Base-by-base conservation (phyloP, 2,888 invertebrate genomes). In the Furcula furcula region DNA sequence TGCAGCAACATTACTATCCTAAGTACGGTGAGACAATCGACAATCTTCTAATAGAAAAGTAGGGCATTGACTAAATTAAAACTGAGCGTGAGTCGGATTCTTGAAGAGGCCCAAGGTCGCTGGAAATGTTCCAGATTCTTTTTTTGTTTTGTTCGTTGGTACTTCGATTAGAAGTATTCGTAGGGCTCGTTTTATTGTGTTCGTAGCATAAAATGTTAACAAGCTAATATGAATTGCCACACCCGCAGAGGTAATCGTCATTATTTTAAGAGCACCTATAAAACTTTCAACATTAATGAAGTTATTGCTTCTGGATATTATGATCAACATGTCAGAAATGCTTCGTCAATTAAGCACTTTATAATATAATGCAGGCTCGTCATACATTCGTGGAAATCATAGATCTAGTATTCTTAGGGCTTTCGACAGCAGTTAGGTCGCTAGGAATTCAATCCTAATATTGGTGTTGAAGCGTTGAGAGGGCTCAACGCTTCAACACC, bases 71-170 rank as follows among this genome's bases (percentile, higher is more conserved):
- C 74, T 78, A 80, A 81, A 75, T 75, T 76, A 70, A 52, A 55
- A 50, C 70, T 58, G 65, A 60, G 73, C 72, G 73, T 71, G 77
- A 75, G 77, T 63, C 70, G 68, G 67, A 72, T 75, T 74, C 65
- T 70, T 67, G 27, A 75, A 76, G 68, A 61, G 65, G 76, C 69
- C 68, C 87, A 88, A 87, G 87, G 87, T 83, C 84, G 82, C 77
- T 88, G 86, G 84, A 86, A 71, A 45, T 57, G 77, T 68, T 85
- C 85, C 86, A 87, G 72, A 73, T 72, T 70, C 46, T 60, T 61
- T 64, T 63, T 71, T 63, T 64, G 64, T 67, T 36, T 49, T 59
- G 52, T 51, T 62, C 60, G 49, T 55, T 55, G 65, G 63, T 68
- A 55, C 46, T 59, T 57, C 64, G 55, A 43, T 22, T 48, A 42